Conservation (phyloP, 1,140 invertebrate genomes). For the Tetramorium simillimum region DNA sequence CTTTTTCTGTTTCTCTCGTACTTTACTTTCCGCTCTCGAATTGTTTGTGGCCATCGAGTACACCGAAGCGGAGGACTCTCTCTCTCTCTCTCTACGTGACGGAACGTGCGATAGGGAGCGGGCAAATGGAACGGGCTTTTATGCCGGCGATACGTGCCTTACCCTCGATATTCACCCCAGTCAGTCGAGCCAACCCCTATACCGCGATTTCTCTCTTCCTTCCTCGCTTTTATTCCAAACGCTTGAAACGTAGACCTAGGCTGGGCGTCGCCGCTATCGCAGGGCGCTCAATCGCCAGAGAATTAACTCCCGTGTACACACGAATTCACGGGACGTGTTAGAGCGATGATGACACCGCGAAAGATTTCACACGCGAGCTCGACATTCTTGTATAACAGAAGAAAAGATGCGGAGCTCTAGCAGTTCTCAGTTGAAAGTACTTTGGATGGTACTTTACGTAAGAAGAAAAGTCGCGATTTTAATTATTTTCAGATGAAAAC, state of each 20-base stretch:
- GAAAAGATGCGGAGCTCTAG: background rate
- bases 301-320: conserved; percentile 47
- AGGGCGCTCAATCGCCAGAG: conserved; percentile 1
- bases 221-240: background rate
- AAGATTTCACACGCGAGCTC: conserved; percentile 5
- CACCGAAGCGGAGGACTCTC: conserved; percentile 34
- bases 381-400: background rate
- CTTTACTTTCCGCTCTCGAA: conserved; percentile 38
- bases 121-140: conserved; percentile 76
- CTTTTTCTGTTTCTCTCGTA: background rate
- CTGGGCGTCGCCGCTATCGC: background rate
- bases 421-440: background rate
- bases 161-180: conserved; percentile 7
- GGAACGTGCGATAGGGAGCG: conserved; percentile 55
- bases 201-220: conserved; percentile 23
- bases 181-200: background rate
- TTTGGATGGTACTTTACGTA: background rate
- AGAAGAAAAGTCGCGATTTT: background rate
- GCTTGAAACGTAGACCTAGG: background rate
- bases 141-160: conserved; percentile 61
- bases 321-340: background rate
- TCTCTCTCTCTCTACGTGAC: conserved; percentile 46
- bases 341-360: conserved; percentile 15
- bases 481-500: background rate
- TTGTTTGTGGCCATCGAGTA: conserved; percentile 71